Conservation (phyloP, 2,797 vertebrate species). For the Gadopsis marmoratus region DNA sequence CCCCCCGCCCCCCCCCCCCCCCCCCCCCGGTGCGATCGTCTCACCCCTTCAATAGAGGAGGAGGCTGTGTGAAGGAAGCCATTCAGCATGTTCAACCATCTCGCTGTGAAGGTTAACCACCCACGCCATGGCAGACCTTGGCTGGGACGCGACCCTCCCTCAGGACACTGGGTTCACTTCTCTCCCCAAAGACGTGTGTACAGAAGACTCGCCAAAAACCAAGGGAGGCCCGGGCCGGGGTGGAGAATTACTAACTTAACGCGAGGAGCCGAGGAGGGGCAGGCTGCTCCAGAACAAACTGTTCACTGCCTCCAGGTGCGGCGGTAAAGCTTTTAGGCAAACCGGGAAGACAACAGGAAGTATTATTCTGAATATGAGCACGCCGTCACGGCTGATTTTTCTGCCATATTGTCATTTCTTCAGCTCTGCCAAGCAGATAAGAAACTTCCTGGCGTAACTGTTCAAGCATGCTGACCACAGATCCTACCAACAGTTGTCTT, state of each 20-base stretch:
- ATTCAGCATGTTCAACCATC: constrained; percentile 66
- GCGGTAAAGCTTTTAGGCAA: constrained; percentile 35
- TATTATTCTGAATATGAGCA: constrained; percentile 9
- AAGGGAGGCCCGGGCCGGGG: constrained; percentile 67
- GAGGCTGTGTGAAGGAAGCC: constrained; percentile 65
- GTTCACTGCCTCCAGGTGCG: constrained; percentile 60
- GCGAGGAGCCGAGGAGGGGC: constrained; percentile 57
- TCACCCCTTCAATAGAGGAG: constrained; percentile 7
- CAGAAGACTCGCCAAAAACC: constrained; percentile 41
- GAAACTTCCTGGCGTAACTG: constrained; percentile 18
- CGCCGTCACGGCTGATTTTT: constrained; percentile 12
- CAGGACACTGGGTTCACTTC: constrained; percentile 54
- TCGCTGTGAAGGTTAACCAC: constrained; percentile 58
- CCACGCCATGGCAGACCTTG: constrained; percentile 30
- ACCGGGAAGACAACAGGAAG: constrained; percentile 18
- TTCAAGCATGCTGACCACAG: neutral
- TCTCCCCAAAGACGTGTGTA: constrained; percentile 49
- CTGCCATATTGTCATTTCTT: constrained; percentile 34
- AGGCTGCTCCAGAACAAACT: constrained; percentile 64
- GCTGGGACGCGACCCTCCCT: constrained; percentile 47
- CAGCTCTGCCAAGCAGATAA: constrained; percentile 44
- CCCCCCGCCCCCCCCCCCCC: too few relatives aligned
- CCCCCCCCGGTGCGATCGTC: constrained; percentile 8
- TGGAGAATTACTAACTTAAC: constrained; percentile 62
- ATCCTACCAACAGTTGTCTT: constrained; percentile 8